phyloP scores from a whole-genome alignment of 2,113 vertebrate genomes.

The Ceyx melanurus region DNA sequence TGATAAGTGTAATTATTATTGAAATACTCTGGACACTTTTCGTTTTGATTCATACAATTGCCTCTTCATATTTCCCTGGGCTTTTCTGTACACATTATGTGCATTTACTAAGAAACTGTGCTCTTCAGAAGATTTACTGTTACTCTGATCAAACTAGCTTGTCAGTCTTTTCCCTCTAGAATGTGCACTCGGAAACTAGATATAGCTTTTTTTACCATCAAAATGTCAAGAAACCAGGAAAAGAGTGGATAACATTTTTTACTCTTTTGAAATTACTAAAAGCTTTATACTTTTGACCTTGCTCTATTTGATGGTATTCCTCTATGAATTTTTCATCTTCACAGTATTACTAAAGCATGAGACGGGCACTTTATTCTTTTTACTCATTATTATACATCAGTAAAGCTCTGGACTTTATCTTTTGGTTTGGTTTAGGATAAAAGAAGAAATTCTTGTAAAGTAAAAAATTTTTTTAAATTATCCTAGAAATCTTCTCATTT shows the following conservation, averaged over 20 bases:
- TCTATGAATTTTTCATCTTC: slow-evolving; percentile 22
- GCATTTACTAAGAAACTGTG: not conserved
- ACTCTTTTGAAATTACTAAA: not conserved
- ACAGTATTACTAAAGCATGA: not conserved
- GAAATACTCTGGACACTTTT: not conserved
- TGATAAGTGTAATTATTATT: not conserved
- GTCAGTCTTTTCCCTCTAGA: not conserved
- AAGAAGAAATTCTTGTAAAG: not conserved
- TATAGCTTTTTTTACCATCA: not conserved
- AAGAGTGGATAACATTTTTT: not conserved
- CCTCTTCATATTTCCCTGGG: not conserved
- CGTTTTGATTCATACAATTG: not conserved
- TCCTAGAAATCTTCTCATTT: slow-evolving; percentile 6
- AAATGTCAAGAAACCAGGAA: not conserved
- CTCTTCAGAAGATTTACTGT: not conserved
- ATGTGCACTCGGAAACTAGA: not conserved
- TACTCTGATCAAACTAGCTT: not conserved
- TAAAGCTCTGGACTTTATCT: not conserved
- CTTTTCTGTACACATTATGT: not conserved
- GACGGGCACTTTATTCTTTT: slow-evolving; percentile 10
- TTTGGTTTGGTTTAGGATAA: not conserved
- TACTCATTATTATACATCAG: not conserved
- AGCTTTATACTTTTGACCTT: not conserved
- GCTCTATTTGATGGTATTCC: not conserved
- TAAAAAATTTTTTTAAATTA: not conserved